Evolutionary conservation across 2,113 vertebrate genomes (phyloP), one percentile per base, ranked within the genome.

Genomic region (Alouatta palliata): DNA sequence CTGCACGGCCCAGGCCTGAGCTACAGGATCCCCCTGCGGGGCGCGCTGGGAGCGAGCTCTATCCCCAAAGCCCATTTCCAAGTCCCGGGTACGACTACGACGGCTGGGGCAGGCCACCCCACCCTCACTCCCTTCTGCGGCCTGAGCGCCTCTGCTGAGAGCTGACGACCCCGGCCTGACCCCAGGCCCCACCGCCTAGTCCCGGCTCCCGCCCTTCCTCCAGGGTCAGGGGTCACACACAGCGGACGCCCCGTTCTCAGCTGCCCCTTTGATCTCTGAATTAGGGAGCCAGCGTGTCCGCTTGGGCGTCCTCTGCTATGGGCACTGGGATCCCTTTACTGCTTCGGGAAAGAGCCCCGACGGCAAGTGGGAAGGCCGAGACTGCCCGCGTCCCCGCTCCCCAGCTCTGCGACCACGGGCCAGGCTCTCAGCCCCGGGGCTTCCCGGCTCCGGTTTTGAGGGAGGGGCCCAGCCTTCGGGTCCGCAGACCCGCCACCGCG

Each of bases 201-300:
- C 77, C 49, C 1, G 9, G 73, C 61, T 58, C 95, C 92, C 12
- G 35, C 88, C 86, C 83, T 89, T 93, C 94, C 64, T 96, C 47
- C 86, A 43, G 30, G 87, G 83, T 80, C 91, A 88, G n/a, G 54
- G 87, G 76, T 92, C 89, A 79, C 70, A 71, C 32, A 45, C 47
- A 43, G 21, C 8, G 10, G 64, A 40, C 25, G 19, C 75, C 89
- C 40, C 17, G 27, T 45, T 88, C 92, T 58, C 61, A 21, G 87
- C 47, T 17, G 47, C 61, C 71, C 70, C 40, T 77, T 79, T 81
- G 94, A 96, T 77, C 47, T 84, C 45, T 47, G 76, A 82, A 75
- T 80, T 80, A 23, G 3, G 64, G 73, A 43, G 20, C 76, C 61
- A 12, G 19, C 21, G 20, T 32, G 66, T 35, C 17, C 12, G 3